phyloP scores from a whole-genome alignment of 1,140 invertebrate species.

The Vanessa atalanta region DNA sequence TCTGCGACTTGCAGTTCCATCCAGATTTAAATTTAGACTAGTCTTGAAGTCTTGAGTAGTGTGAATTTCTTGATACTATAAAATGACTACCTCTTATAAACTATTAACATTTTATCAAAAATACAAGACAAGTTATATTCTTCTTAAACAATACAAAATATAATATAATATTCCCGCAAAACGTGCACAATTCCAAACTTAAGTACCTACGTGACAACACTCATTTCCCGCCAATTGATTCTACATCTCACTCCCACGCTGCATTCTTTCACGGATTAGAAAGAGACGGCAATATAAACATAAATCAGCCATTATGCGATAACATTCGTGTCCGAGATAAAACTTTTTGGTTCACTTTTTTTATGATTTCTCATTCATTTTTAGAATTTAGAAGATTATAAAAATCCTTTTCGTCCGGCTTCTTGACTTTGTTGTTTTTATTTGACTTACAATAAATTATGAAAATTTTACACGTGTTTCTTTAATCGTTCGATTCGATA shows the following conservation, averaged over 20 bases:
- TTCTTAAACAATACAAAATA: slow-evolving; percentile 8
- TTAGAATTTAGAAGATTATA: too few species aligned
- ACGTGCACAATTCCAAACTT: slow-evolving; percentile 28
- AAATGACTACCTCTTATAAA: too few species aligned
- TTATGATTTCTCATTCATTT: too few species aligned
- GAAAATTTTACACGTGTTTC: too few species aligned
- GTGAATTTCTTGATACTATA: too few species aligned
- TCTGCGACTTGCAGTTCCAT: too few species aligned
- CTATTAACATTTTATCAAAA: background rate
- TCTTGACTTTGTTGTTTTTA: too few species aligned
- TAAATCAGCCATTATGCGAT: slow-evolving; percentile 39
- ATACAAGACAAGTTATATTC: background rate
- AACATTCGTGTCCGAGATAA: slow-evolving; percentile 29
- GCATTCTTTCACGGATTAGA: background rate
- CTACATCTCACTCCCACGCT: slow-evolving; percentile 15
- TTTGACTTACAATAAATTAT: too few species aligned
- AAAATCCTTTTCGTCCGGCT: too few species aligned
- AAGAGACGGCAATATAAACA: slow-evolving; percentile 43
- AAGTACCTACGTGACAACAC: slow-evolving; percentile 18
- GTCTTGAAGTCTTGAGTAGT: too few species aligned
- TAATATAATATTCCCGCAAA: slow-evolving; percentile 4
- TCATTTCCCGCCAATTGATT: slow-evolving; percentile 35
- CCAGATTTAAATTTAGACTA: too few species aligned
- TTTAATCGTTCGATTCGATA: too few species aligned
- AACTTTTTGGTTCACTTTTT: background rate